Conservation (phyloP, 2,888 invertebrate species). For the Dioctria rufipes region DNA sequence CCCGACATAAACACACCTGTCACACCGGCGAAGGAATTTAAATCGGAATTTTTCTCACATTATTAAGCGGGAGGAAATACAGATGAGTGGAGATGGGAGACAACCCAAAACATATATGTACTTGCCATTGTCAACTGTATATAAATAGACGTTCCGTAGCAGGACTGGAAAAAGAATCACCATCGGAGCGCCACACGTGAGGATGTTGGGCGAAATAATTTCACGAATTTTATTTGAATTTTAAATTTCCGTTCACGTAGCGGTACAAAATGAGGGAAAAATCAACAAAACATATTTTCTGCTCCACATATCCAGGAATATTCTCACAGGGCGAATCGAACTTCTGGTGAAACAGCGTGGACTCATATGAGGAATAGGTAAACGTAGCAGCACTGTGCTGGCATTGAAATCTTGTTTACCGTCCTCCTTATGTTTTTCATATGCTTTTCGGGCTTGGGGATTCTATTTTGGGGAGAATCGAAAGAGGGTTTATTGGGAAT, state of each 20-base stretch:
- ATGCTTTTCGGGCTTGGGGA: not conserved
- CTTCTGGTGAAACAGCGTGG: constrained; percentile 18
- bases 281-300: constrained; percentile 57
- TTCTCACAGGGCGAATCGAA: constrained; percentile 26
- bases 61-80: constrained; percentile 50
- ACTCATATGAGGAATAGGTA: not conserved
- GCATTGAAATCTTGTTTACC: not conserved
- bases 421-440: constrained; percentile 1
- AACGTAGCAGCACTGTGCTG: not conserved
- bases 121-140: not conserved
- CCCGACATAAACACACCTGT: constrained; percentile 53
- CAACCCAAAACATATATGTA: not conserved
- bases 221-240: constrained; percentile 61
- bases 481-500: not conserved
- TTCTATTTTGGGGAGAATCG: not conserved
- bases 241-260: constrained; percentile 61
- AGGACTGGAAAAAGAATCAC: constrained; percentile 4
- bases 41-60: constrained; percentile 56
- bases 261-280: constrained; percentile 36
- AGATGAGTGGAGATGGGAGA: constrained; percentile 19
- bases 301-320: constrained; percentile 44
- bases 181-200: constrained; percentile 44
- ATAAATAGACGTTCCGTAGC: not conserved
- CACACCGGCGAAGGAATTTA: constrained; percentile 53
- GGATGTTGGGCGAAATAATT: constrained; percentile 42